phyloP scores from a whole-genome alignment of 2,888 invertebrate species.

The Nemoura dubitans region DNA sequence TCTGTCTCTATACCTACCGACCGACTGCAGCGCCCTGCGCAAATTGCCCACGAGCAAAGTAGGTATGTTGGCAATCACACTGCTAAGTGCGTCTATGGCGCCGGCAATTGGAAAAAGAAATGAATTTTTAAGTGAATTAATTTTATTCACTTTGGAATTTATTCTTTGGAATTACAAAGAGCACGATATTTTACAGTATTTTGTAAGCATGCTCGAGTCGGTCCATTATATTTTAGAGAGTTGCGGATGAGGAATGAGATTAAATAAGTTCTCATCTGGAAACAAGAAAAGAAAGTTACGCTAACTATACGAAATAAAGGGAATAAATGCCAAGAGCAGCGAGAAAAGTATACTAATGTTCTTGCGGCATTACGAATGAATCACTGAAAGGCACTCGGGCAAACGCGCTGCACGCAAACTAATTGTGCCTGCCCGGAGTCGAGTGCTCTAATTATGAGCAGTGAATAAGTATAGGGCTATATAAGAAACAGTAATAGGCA shows the following conservation, averaged over 20 bases:
- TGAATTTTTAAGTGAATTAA: neutral
- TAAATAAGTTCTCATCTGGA: neutral
- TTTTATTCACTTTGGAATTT: neutral
- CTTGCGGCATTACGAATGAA: neutral
- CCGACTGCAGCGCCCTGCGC: neutral
- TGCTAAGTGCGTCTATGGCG: no score
- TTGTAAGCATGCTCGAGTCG: neutral
- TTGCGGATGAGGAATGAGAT: neutral
- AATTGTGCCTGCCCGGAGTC: no score
- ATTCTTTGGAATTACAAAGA: neutral
- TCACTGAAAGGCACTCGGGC: neutral
- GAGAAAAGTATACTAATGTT: neutral
- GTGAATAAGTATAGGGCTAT: no score
- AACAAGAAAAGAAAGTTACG: neutral
- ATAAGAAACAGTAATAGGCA: no score
- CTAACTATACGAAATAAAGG: slow-evolving; percentile 4
- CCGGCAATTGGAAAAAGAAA: neutral
- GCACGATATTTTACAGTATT: neutral
- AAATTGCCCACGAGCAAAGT: neutral
- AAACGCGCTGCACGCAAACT: neutral
- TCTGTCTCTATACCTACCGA: neutral
- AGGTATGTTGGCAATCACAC: neutral
- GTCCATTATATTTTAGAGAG: neutral
- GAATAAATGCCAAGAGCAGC: neutral
- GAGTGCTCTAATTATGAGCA: no score